A percentile compares a stretch with the other conserved stretches of the same genome.
Conservation (phyloP, 2,888 invertebrate species). For the Drosophila recens region DNA sequence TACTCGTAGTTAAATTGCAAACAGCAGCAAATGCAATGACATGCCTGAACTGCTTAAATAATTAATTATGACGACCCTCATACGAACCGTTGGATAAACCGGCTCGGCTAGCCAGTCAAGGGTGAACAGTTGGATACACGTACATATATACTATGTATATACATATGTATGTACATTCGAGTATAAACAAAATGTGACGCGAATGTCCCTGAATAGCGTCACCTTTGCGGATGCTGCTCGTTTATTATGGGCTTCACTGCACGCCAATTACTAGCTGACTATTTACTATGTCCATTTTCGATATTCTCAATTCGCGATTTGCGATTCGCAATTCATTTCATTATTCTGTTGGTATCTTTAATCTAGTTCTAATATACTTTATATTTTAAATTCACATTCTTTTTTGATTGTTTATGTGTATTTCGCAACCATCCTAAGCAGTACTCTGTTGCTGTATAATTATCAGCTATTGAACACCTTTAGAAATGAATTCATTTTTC, state of each 20-base stretch:
- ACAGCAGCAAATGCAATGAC: slow-evolving; percentile 53
- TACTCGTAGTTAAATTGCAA: slow-evolving; percentile 45
- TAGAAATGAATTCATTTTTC: background rate
- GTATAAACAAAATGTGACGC: slow-evolving; percentile 27
- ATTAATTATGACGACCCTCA: slow-evolving; percentile 64
- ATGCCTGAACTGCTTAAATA: slow-evolving; percentile 64
- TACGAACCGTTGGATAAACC: slow-evolving; percentile 26
- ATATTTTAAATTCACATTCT: background rate
- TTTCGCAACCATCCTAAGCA: background rate
- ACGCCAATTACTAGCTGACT: slow-evolving; percentile 1
- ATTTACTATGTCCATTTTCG: slow-evolving; percentile 18
- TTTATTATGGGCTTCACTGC: slow-evolving; percentile 24
- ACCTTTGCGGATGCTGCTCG: slow-evolving; percentile 42
- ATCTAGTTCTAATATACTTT: background rate
- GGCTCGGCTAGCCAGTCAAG: slow-evolving; percentile 20
- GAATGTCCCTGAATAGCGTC: slow-evolving; percentile 46
- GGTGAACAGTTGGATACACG: slow-evolving; percentile 28
- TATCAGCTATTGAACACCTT: no score
- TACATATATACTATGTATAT: background rate
- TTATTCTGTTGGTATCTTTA: background rate
- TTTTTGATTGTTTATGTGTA: background rate
- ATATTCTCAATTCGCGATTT: slow-evolving; percentile 18
- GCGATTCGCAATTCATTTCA: background rate
- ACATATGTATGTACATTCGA: background rate
- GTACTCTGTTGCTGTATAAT: background rate